Evolutionary conservation across 2,888 invertebrate genomes (phyloP).

Genomic region (Dione juno): DNA sequence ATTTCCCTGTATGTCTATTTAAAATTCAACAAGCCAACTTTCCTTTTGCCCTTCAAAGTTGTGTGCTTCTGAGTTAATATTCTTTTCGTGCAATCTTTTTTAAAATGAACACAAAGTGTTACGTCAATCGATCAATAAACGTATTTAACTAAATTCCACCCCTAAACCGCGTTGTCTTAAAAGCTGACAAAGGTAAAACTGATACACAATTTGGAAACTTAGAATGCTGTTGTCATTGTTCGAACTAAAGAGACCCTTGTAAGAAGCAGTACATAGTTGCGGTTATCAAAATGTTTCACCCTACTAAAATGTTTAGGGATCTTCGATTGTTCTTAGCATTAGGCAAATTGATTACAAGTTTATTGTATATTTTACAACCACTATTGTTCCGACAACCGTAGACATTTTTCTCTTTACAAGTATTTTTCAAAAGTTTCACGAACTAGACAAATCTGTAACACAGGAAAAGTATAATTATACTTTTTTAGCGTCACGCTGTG

Average conservation of each 20-base stretch:
- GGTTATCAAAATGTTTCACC: conserved; percentile 63
- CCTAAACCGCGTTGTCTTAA: conserved; percentile 45
- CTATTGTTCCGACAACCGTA: no score
- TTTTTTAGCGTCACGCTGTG: no score
- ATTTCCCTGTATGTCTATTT: no score
- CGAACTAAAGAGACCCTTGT: conserved; percentile 59
- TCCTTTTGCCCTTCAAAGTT: no score
- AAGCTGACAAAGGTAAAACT: conserved; percentile 63
- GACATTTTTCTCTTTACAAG: no score
- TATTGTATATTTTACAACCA: background rate
- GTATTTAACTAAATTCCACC: conserved; percentile 26
- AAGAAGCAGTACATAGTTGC: conserved; percentile 67
- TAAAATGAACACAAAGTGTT: background rate
- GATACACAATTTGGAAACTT: conserved; percentile 65
- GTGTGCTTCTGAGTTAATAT: no score
- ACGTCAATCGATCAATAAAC: background rate
- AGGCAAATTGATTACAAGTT: background rate
- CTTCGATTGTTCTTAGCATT: conserved; percentile 43
- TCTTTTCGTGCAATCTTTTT: no score
- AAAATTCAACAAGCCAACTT: no score
- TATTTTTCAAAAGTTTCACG: no score
- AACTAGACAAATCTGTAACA: no score
- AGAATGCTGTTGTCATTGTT: conserved; percentile 69
- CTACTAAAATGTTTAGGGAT: conserved; percentile 54
- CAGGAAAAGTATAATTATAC: no score